Evolutionary conservation across 2,797 vertebrate genomes (phyloP).

Genomic region (Trematomus bernacchii): DNA sequence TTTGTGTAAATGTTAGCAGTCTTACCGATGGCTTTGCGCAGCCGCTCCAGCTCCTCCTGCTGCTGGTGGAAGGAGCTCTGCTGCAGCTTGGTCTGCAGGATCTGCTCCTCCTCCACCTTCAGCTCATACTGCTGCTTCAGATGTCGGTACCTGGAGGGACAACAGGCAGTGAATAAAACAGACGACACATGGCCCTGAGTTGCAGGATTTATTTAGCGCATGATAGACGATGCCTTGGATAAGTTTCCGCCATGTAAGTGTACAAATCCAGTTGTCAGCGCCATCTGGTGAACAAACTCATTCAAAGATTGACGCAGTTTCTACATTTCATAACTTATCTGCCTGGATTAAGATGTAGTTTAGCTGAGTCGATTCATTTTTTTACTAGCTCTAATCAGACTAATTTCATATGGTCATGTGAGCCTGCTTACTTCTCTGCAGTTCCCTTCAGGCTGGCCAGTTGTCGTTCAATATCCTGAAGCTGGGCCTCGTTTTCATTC

Average conservation of each 20-base stretch:
- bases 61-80: constrained; percentile 96
- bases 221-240: neutral
- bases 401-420: neutral
- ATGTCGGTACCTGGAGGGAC: constrained; percentile 85
- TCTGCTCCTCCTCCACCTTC: constrained; percentile 92
- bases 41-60: constrained; percentile 92
- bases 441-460: constrained; percentile 85
- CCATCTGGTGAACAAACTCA: neutral
- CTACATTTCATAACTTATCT: neutral
- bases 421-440: constrained; percentile 88
- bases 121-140: constrained; percentile 94
- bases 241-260: rapidly evolving
- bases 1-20: neutral
- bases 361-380: neutral
- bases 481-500: constrained; percentile 86
- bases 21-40: constrained; percentile 93
- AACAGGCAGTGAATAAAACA: neutral
- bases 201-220: neutral
- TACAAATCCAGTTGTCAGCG: neutral
- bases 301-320: neutral
- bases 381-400: neutral
- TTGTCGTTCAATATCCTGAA: constrained; percentile 84
- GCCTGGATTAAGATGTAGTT: neutral
- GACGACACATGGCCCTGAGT: neutral
- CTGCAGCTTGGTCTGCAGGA: constrained; percentile 91